Conservation (phyloP, 2,888 invertebrate genomes). For the Lydus trimaculatus region DNA sequence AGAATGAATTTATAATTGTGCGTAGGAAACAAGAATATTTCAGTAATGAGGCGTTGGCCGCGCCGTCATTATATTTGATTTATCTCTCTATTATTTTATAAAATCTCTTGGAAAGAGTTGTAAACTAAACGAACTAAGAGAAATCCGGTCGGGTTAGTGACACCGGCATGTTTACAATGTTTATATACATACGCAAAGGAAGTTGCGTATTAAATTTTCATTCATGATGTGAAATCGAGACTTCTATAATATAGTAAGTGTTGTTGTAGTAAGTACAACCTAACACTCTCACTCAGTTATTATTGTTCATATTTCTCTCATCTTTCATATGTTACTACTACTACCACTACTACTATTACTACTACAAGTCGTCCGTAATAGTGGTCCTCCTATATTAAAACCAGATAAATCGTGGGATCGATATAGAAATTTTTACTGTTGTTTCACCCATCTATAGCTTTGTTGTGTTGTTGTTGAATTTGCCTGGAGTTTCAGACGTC, state of each 20-base stretch:
- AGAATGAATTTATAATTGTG: no score
- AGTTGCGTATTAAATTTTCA: slow-evolving; percentile 31
- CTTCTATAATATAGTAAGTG: neutral
- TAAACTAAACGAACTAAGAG: neutral
- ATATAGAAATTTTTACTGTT: no score
- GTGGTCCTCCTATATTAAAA: no score
- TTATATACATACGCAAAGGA: slow-evolving; percentile 25
- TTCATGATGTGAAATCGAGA: slow-evolving; percentile 23
- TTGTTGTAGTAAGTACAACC: neutral
- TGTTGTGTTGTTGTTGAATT: no score
- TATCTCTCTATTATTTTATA: neutral
- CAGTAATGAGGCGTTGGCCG: neutral
- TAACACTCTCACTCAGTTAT: neutral
- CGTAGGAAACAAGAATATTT: no score
- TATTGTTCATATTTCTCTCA: neutral
- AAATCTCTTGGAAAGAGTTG: neutral
- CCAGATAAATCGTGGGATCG: no score
- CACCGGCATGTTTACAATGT: slow-evolving; percentile 13
- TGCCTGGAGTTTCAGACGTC: no score
- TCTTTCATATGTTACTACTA: no score
- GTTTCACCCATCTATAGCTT: no score
- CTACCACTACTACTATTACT: no score
- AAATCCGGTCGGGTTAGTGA: slow-evolving; percentile 24
- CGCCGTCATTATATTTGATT: no score
- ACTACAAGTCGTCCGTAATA: no score